These are phyloP conservation scores for Platyscapa corneri DNA, from an alignment of 1,140 invertebrate species.

Conservation along the genomic window DNA sequence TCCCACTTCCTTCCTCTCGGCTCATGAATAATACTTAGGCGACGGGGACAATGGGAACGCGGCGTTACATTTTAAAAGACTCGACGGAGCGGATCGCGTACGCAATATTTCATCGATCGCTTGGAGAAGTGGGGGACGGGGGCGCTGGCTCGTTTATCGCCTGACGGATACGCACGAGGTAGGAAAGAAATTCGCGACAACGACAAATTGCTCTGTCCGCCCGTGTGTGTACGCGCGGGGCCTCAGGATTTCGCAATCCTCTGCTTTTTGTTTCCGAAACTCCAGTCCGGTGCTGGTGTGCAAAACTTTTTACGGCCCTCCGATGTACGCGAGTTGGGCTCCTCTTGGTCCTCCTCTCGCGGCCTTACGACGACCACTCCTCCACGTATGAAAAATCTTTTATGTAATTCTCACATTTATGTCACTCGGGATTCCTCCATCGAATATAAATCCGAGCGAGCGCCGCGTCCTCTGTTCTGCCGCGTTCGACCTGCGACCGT, in stretches of 20 bases:
- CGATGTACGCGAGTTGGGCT: background rate
- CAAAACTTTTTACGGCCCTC: background rate
- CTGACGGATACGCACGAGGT: no score
- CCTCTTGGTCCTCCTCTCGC: no score
- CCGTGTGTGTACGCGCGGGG: background rate
- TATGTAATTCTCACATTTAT: background rate
- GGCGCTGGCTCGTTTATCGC: conserved; percentile 25
- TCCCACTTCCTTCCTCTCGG: conserved; percentile 22
- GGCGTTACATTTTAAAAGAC: conserved; percentile 44
- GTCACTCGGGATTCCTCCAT: background rate
- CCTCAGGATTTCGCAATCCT: no score
- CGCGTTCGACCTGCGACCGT: no score
- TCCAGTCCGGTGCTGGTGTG: background rate
- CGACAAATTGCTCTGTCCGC: conserved; percentile 47
- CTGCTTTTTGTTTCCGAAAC: background rate
- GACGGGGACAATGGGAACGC: conserved; percentile 18
- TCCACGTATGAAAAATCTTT: background rate
- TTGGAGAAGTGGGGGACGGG: background rate
- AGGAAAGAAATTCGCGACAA: conserved; percentile 43
- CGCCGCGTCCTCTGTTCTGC: no score
- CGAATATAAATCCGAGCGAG: background rate
- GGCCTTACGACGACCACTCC: background rate
- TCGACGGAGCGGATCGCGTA: background rate
- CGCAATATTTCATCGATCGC: conserved; percentile 49
- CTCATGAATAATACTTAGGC: conserved; percentile 46